Evolutionary conservation across 2,888 invertebrate species (phyloP), one percentile per base, ranked within the genome.

Genomic region (Microdon myrmicae): DNA sequence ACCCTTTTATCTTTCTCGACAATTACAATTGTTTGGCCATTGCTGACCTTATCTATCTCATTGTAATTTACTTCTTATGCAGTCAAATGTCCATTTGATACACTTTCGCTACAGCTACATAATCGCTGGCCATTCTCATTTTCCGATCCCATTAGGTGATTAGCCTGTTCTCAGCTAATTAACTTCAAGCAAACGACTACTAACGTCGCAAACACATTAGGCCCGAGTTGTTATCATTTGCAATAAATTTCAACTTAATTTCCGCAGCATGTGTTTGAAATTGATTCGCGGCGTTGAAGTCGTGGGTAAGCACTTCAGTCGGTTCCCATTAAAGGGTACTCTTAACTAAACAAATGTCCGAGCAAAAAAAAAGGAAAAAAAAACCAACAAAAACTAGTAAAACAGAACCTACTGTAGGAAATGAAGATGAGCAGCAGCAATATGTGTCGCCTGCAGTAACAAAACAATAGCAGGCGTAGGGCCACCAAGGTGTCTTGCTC

Each of bases 221-320:
- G 20, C 23, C 19, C 5, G n/a, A 6, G n/a, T n/a, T n/a, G n/a
- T 20, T 32, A 26, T 26, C 37, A 32, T 26, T 35, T 8, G 43
- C 35, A 37, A 39, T 26, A 22, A 49, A 12, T 35, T 39, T 26
- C 19, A 29, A 32, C 39, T 41, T 51, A 56, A 56, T 49, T 56
- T 64, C 51, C 56, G 49, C 61, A 61, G 56, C 61, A 61, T 61
- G 61, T 61, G 61, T 34, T 58, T 38, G 39, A 56, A 61, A 51
- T 56, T 51, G 55, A 64, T 64, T 56, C 51, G 32, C 35, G 28
- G 45, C 35, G 45, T 29, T 41, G 43, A 35, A 53, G 49, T 56
- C 16, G 9, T 31, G 37, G 12, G 45, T 25, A 59, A 59, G 41
- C 41, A 60, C 59, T 56, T 47, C 61, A 56, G 35, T 41, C 41